Conservation (phyloP, 2,797 vertebrate species). For the Enteromius fasciolatus region DNA sequence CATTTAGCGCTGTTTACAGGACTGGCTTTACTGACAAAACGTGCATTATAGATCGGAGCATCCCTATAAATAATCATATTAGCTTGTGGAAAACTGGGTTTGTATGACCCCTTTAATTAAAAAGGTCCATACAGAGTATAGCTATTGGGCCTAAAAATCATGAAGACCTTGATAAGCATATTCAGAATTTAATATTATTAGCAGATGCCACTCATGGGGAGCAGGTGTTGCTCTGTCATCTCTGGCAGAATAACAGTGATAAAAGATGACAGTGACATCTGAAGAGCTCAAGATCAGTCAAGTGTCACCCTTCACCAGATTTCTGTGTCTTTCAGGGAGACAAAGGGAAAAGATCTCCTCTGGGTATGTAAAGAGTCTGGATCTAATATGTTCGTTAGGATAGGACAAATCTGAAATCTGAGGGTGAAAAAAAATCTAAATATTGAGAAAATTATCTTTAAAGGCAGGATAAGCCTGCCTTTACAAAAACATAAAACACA, state of each 20-base stretch:
- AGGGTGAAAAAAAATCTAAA: no score
- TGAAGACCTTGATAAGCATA: neutral
- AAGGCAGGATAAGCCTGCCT: no score
- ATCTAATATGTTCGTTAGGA: neutral
- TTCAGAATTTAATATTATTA: neutral
- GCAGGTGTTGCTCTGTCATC: neutral
- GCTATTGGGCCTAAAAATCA: neutral
- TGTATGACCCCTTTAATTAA: no score
- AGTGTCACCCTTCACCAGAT: neutral
- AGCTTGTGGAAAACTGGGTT: no score
- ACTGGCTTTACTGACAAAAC: no score
- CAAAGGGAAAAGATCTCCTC: neutral
- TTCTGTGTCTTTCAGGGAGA: neutral
- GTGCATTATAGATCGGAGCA: no score
- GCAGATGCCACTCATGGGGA: neutral
- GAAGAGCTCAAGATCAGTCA: conserved; percentile 1
- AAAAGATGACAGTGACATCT: neutral
- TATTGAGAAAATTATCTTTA: no score
- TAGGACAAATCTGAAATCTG: no score
- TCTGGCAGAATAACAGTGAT: neutral
- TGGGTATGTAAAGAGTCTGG: neutral
- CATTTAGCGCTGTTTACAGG: no score
- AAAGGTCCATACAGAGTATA: neutral
- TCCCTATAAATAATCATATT: no score
- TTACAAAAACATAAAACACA: no score